Evolutionary conservation across 2,888 invertebrate genomes (phyloP).

Genomic region (Apotomis turbidana): DNA sequence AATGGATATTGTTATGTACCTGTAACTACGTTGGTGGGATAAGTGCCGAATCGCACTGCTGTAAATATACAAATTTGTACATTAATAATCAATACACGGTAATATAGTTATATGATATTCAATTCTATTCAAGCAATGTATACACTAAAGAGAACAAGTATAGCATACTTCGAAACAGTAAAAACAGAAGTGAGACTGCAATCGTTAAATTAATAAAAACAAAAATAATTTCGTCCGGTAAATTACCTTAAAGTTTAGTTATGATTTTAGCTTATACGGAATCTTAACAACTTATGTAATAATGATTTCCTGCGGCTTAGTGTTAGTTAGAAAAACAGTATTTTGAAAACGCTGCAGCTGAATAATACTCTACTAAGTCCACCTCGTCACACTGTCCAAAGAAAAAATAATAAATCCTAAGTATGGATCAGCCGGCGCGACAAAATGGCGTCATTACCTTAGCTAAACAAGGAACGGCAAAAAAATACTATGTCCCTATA

Average conservation of each 20-base stretch:
- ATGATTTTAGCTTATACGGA: constrained; percentile 15
- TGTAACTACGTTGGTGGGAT: constrained; percentile 32
- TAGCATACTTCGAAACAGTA: background rate
- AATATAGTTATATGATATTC: background rate
- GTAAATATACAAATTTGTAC: constrained; percentile 28
- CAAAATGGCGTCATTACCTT: constrained; percentile 81
- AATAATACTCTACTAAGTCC: constrained; percentile 52
- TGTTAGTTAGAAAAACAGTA: constrained; percentile 5
- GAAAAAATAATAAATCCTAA: constrained; percentile 67
- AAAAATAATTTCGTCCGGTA: constrained; percentile 32
- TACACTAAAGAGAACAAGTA: background rate
- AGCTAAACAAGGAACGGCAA: constrained; percentile 70
- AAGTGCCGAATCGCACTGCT: constrained; percentile 33
- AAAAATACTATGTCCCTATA: constrained; percentile 47
- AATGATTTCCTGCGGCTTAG: constrained; percentile 5
- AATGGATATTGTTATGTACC: constrained; percentile 11
- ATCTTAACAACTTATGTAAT: constrained; percentile 37
- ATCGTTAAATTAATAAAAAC: constrained; percentile 15
- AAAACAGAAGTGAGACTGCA: background rate
- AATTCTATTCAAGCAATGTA: background rate
- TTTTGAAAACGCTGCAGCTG: constrained; percentile 29
- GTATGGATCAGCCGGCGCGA: constrained; percentile 82
- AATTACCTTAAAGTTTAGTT: constrained; percentile 25
- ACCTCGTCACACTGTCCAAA: constrained; percentile 57
- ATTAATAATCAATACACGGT: constrained; percentile 34